Percentiles rank a stretch among this genome's conserved stretches.
Conservation (phyloP, 2,113 vertebrate species). For the Eptesicus fuscus region DNA sequence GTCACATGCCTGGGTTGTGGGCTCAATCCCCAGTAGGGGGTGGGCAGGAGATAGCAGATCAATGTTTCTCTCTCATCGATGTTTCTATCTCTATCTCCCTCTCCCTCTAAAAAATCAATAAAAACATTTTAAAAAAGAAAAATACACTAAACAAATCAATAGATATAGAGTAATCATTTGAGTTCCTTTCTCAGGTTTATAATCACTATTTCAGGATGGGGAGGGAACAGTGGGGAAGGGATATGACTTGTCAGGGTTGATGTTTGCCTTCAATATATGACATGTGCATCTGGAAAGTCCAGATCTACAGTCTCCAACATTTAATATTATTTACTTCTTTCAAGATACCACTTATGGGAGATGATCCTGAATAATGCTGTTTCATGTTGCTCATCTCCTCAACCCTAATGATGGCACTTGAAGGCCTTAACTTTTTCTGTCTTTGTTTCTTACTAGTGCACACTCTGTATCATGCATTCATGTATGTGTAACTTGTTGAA, state of each 20-base stretch:
- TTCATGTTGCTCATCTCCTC: background rate
- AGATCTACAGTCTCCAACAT: background rate
- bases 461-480: background rate
- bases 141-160: background rate
- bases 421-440: background rate
- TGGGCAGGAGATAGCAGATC: no score
- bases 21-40: no score
- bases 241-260: background rate
- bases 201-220: background rate
- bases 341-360: background rate
- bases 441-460: background rate
- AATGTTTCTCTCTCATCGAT: no score
- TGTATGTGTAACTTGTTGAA: background rate
- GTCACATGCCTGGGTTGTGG: no score
- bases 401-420: background rate
- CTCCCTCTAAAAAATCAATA: no score
- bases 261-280: background rate
- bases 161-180: background rate
- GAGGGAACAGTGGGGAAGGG: no score
- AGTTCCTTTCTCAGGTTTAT: background rate
- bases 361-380: background rate
- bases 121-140: background rate
- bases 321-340: background rate
- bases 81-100: no score
- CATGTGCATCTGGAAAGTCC: background rate